Evolutionary conservation across 2,888 invertebrate genomes (phyloP), one percentile per base, ranked within the genome.

Genomic region (Erpobdella octoculata): DNA sequence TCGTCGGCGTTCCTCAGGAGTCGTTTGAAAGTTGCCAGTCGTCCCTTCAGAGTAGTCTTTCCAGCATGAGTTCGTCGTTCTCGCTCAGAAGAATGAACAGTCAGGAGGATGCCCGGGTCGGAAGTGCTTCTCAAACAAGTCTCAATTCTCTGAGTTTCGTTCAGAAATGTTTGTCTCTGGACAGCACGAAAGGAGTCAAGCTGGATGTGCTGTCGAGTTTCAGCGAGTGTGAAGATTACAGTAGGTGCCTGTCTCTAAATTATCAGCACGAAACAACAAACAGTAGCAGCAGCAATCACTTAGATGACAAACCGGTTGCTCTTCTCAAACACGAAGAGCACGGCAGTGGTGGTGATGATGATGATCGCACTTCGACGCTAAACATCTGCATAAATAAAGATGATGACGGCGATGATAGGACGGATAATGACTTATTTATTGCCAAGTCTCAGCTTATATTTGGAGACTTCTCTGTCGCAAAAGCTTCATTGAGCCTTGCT

Each of bases 11-110:
- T n/a, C 53, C 53, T 1, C 53, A 53, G 28, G 53, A 53, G 28
- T 53, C 53, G 6, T 53, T 53, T 53, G 53, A 53, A 53, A 53
- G 53, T 53, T 53, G 53, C 28, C 53, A 53, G 53, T 53, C 53
- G 15, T 53, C 53, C 53, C 53, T 53, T 21, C 53, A 53, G 28
- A 53, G 53, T 28, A 53, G 53, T 53, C 53, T 53, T 28, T 53
- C 53, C 15, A 53, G 53, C 53, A 53, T 53, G 28, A 53, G 53
- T 53, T 53, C 53, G 28, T 53, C 53, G 21, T 28, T 53, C 28
- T 53, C 53, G 21, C 28, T 28, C 53, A 53, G 28, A 25, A 53
- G 28, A 53, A 15, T 8, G 15, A 28, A 53, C 53, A 53, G 28
- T 53, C 53, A 53, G 8, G 53, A 53, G 8, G 53, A 53, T n/a